Evolutionary conservation across 1,140 invertebrate genomes (phyloP), one percentile per base, ranked within the genome.

Genomic region (Stenopsyche tienmushanensis): DNA sequence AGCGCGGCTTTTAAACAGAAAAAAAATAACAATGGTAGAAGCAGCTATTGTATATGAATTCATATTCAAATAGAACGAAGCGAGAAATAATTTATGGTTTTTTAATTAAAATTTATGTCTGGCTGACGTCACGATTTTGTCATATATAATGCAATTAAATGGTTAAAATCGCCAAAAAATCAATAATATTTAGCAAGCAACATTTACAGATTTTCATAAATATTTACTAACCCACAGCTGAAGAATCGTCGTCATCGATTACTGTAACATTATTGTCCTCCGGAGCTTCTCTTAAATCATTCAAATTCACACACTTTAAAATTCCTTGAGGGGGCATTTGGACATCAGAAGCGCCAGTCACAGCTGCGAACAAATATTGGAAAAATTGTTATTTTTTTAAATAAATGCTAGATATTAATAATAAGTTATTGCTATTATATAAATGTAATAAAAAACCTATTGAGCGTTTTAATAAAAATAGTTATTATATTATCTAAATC

Each of bases 161-260:
- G n/a, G n/a, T n/a, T n/a, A n/a, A n/a, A n/a, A n/a, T n/a, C n/a
- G n/a, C n/a, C n/a, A n/a, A n/a, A n/a, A n/a, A n/a, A n/a, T n/a
- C n/a, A n/a, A n/a, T n/a, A n/a, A n/a, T n/a, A n/a, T n/a, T n/a
- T n/a, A n/a, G n/a, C n/a, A n/a, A n/a, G n/a, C n/a, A n/a, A n/a
- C n/a, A n/a, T n/a, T n/a, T n/a, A 20, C 45, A 18, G 23, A 49
- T 17, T 15, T 49, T 18, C 10, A 20, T 17, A 20, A 53, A 10
- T 25, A 53, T 17, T 49, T 8, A 65, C 53, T 59, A 42, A 70
- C 68, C 68, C n/a, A 64, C 20, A 34, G 39, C 68, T 9, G 68
- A 70, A 25, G 68, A 70, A 44, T 70, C 68, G 29, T 70, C 68
- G 64, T 70, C 65, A 15, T 70, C 68, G 10, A 66, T 65, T n/a